Evolutionary conservation across 2,888 invertebrate genomes (phyloP).

Genomic region (Cheilosia soror): DNA sequence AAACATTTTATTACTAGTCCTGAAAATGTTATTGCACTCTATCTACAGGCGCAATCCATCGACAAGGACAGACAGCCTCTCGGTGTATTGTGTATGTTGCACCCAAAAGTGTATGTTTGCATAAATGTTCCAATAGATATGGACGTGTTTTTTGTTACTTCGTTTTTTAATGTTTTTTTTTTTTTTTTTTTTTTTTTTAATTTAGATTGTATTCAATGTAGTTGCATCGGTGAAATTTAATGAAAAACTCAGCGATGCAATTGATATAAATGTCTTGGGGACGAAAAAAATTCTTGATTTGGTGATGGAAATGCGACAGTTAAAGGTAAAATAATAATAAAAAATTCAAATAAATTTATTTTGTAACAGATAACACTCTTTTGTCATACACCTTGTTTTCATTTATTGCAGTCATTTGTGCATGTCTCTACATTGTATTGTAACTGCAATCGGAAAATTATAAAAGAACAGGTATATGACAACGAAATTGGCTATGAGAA

Average conservation of each 20-base stretch:
- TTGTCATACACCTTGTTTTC: conserved; percentile 55
- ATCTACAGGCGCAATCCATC: conserved; percentile 68
- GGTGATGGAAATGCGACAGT: conserved; percentile 82
- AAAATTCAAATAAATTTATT: conserved; percentile 72
- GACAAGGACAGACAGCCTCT: conserved; percentile 56
- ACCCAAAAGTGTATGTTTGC: conserved; percentile 62
- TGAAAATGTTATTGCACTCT: conserved; percentile 65
- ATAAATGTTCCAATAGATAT: conserved; percentile 55
- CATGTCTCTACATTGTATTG: conserved; percentile 84
- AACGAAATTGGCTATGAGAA: conserved; percentile 84
- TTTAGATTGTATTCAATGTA: conserved; percentile 84
- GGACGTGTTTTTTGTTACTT: not conserved
- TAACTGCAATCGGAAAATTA: conserved; percentile 83
- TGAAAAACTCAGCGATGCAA: conserved; percentile 84
- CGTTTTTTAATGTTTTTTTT: conserved; percentile 69
- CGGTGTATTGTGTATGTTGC: conserved; percentile 38
- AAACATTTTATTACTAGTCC: conserved; percentile 74
- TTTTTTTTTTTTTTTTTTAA: conserved; percentile 71
- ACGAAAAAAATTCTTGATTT: conserved; percentile 84
- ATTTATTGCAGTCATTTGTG: conserved; percentile 81
- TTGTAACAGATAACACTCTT: not conserved
- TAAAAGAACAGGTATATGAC: conserved; percentile 83
- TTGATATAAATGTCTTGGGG: conserved; percentile 83
- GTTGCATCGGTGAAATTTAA: conserved; percentile 84
- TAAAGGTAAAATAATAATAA: conserved; percentile 80